Conservation (phyloP, 2,113 vertebrate genomes). For the Melanerpes aurifrons region DNA sequence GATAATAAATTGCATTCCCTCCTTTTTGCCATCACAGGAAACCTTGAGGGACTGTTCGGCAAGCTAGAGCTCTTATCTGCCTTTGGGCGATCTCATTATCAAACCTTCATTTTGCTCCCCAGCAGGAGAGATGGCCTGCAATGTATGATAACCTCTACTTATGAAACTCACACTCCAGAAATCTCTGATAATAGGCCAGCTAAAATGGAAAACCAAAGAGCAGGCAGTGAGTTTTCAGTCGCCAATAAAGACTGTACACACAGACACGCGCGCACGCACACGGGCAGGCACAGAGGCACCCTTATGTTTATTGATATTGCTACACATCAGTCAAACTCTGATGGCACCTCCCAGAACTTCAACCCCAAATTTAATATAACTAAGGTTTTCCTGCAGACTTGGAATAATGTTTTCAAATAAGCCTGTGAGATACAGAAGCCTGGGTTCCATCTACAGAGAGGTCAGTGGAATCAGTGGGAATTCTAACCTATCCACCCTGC, state of each 20-base stretch:
- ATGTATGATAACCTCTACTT: constrained; percentile 80
- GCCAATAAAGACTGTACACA: constrained; percentile 16
- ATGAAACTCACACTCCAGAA: constrained; percentile 76
- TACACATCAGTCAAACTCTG: background rate
- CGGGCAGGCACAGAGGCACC: background rate
- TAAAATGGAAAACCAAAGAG: constrained; percentile 69
- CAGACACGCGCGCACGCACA: background rate
- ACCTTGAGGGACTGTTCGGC: constrained; percentile 74
- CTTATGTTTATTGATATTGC: constrained; percentile 18
- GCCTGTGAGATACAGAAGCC: background rate
- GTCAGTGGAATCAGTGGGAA: constrained; percentile 49
- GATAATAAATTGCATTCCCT: constrained; percentile 73
- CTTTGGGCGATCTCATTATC: constrained; percentile 76
- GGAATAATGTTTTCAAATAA: background rate
- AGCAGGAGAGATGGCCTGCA: constrained; percentile 75
- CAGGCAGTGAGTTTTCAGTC: constrained; percentile 39
- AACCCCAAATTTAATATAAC: background rate
- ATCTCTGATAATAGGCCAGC: constrained; percentile 71
- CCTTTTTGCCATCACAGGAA: constrained; percentile 66
- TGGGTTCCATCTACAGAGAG: background rate
- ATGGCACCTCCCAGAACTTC: background rate
- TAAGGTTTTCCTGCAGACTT: background rate
- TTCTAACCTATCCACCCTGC: constrained; percentile 49
- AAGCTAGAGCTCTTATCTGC: constrained; percentile 74
- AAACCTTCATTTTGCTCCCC: constrained; percentile 74